Conservation (phyloP, 1,140 invertebrate genomes). For the Drosophila micromelanica region DNA sequence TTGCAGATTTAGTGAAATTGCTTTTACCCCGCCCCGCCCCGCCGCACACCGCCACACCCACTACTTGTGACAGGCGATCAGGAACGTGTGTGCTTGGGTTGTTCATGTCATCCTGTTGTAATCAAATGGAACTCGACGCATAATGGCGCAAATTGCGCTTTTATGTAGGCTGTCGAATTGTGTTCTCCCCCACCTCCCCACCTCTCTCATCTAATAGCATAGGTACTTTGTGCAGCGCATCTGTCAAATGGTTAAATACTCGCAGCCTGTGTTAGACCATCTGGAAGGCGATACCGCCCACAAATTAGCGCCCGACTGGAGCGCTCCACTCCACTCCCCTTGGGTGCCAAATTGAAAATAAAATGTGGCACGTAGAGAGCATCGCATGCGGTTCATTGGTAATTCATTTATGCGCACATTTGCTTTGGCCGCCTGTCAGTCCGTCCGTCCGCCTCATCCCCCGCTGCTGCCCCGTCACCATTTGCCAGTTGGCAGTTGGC, state of each 20-base stretch:
- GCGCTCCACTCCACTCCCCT: no score
- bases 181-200: background rate
- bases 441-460: background rate
- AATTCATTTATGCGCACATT: constrained; percentile 83
- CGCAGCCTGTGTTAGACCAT: constrained; percentile 29
- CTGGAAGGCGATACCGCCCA: constrained; percentile 33
- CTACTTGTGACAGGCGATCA: constrained; percentile 21
- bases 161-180: constrained; percentile 78
- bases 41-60: constrained; percentile 3
- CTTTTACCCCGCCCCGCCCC: constrained; percentile 58
- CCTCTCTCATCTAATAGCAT: background rate
- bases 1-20: constrained; percentile 82
- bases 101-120: constrained; percentile 75
- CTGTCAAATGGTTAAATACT: constrained; percentile 71
- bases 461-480: background rate
- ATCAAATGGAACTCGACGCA: constrained; percentile 80
- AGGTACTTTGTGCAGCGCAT: constrained; percentile 44
- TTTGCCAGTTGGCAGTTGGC: background rate
- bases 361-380: constrained; percentile 52
- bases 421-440: constrained; percentile 34
- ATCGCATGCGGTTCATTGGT: constrained; percentile 78
- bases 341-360: constrained; percentile 72
- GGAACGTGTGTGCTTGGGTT: constrained; percentile 30
- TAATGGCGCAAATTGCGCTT: constrained; percentile 80
- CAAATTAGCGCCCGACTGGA: constrained; percentile 61